Evolutionary conservation across 2,113 vertebrate species (phyloP).

Genomic region (Cromileptes altivelis): DNA sequence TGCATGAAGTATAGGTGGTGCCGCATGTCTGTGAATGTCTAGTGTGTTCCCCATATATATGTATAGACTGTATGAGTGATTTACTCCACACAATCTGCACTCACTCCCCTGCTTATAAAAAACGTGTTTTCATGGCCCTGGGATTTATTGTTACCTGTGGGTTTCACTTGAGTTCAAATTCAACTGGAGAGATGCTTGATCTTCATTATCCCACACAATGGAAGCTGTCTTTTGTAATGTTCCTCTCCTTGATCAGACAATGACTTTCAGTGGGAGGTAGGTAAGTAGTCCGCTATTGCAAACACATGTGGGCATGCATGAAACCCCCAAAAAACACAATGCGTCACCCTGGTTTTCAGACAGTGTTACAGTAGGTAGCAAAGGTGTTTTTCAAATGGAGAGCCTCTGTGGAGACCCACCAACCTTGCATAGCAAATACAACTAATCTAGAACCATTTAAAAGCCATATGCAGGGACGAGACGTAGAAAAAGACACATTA

Average conservation of each 20-base stretch:
- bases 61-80: not conserved
- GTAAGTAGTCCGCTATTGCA: not conserved
- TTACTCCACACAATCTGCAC: conserved; percentile 11
- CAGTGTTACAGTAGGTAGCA: not conserved
- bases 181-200: conserved; percentile 29
- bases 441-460: conserved; percentile 5
- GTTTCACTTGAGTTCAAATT: conserved; percentile 1
- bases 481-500: not conserved
- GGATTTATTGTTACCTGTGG: conserved; percentile 4
- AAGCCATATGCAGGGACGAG: not conserved
- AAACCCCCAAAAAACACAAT: not conserved
- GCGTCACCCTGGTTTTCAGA: not conserved
- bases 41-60: conserved; percentile 8
- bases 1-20: conserved; percentile 48
- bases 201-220: conserved; percentile 10
- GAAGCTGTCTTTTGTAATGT: conserved; percentile 1
- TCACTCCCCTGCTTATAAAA: not conserved
- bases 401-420: not conserved
- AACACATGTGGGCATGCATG: not conserved
- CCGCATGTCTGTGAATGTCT: conserved; percentile 16
- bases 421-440: conserved; percentile 1
- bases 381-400: not conserved
- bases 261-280: not conserved
- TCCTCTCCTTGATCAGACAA: not conserved
- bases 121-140: not conserved